Evolutionary conservation across 2,113 vertebrate genomes (phyloP), one percentile per base, ranked within the genome.

Genomic region (Paracanthobrama guichenoti): DNA sequence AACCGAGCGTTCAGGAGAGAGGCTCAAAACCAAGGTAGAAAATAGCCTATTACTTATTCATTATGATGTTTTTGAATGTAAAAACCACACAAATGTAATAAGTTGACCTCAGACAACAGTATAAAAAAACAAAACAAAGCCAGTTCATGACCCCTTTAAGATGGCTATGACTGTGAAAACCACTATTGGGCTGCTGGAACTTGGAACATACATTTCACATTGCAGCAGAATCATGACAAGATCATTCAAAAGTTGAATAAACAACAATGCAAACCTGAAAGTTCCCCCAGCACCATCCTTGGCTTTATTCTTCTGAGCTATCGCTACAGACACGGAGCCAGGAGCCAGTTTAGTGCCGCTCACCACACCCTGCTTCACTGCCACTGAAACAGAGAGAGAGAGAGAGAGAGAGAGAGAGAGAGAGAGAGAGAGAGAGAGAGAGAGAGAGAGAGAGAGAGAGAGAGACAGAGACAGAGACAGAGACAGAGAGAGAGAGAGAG

Each of bases 211-310:
- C 16, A 55, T 55, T 55, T 55, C 50, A 48, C 4, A 10, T 22
- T 4, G 18, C n/a, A 10, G 1, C 8, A 62, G 6, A 53, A 31
- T 53, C 50, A 53, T 18, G n/a, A 53, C 1, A 53, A 53, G 50
- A 53, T 53, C 53, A 55, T 20, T 55, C 53, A 55, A 55, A 78
- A n/a, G 9, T 6, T 5, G 26, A 26, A n/a, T 26, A 4, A 67
- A 67, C 28, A 28, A 18, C 20, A 55, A 3, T 9, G 87, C 96
- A 95, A 92, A 99, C 98, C 97, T 96, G 91, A 98, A 98, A 57
- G 96, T 96, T 82, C 96, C 96, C 87, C 96, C 96, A 28, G 96
- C 96, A 0, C 94, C 94, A 91, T 98, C 97, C 92, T 96, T 98
- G 82, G 96, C 93, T 89, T 96, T 98, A 90, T 95, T 97, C 90